Evolutionary conservation across 2,888 invertebrate genomes (phyloP), one percentile per base, ranked within the genome.

Genomic region (Margaritifera margaritifera): DNA sequence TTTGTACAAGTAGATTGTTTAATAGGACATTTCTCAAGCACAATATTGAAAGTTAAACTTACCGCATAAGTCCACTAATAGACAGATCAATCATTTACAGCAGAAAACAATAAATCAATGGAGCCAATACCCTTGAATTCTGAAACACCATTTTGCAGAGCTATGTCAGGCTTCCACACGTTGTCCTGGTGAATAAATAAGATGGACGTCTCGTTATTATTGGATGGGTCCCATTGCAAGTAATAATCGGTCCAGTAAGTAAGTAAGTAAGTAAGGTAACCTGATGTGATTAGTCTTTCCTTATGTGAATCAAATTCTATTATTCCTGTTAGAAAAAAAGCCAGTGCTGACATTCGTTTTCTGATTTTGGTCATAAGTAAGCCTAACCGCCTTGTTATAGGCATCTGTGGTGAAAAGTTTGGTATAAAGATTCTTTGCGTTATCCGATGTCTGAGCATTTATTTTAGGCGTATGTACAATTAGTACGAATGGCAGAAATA

Each of bases 231-330:
- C 75, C 75, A 75, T 2, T 50, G 42, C 20, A 75, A 53, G 27
- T 65, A 69, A 31, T 66, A 65, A 27, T 75, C 75, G 6, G 60
- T 24, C 75, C 75, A 75, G 24, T 24, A 11, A 75, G 67, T n/a
- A n/a, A n/a, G n/a, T n/a, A n/a, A n/a, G n/a, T n/a, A n/a, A 55
- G 24, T 59, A n/a, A 75, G 63, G 57, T 63, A 75, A 6, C 69
- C 71, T 1, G 71, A 72, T 6, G 72, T 69, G 57, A 69, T 71
- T 50, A 75, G 31, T 5, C 68, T 68, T 60, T 75, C 75, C 51
- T 71, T 66, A 1, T 63, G 63, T 53, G 69, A 71, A 27, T 66
- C 61, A 4, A 75, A 55, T 20, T 65, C 68, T 53, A 72, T 69
- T 27, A 75, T 72, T 8, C 58, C 22, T 22, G 68, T 57, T 24